Base-by-base conservation (phyloP, 1,140 invertebrate species). In the Tetramorium alpestre region DNA sequence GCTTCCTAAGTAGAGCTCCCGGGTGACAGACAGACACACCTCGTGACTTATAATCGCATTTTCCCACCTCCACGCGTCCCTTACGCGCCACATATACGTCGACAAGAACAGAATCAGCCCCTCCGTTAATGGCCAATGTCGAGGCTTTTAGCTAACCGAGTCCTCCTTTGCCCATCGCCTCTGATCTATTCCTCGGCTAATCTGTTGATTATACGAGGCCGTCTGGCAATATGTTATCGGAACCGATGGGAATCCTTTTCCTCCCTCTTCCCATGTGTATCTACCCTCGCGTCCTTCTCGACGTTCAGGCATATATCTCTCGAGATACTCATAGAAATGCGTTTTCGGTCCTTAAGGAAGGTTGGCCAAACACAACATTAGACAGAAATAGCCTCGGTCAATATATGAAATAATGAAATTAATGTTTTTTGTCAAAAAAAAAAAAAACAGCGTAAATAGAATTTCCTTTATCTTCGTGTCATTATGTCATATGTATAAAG, bases 1-100 rank as follows among this genome's bases (percentile, higher is more conserved):
- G 65, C 70, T 73, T 78, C 54, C 60, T 56, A 62, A 76, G 65
- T 60, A 76, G 67, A 76, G 58, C 22, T 22, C 8, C 28, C 62
- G 47, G 62, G 81, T 86, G 89, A 90, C 89, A 84, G 88, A 87
- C 85, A 67, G 94, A 94, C 94, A 93, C 94, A 95, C 94, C 94
- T 94, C 92, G 93, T 95, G 95, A 95, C 94, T 95, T 95, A 95
- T 95, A 95, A 95, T 95, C 94, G 93, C 94, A 95, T 95, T 95
- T 94, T 95, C 93, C 93, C 94, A 92, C 92, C 90, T 92, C 90
- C 92, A 72, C 88, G 72, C 86, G 73, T 84, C 87, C 90, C 87
- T 81, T 87, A 90, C 86, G 87, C 85, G 87, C 85, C 72, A 82
- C 87, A 81, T 85, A 87, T 85, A 86, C 90, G 84, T 84, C 75